Evolutionary conservation across 2,888 invertebrate genomes (phyloP).

Genomic region (Xanthia togata): DNA sequence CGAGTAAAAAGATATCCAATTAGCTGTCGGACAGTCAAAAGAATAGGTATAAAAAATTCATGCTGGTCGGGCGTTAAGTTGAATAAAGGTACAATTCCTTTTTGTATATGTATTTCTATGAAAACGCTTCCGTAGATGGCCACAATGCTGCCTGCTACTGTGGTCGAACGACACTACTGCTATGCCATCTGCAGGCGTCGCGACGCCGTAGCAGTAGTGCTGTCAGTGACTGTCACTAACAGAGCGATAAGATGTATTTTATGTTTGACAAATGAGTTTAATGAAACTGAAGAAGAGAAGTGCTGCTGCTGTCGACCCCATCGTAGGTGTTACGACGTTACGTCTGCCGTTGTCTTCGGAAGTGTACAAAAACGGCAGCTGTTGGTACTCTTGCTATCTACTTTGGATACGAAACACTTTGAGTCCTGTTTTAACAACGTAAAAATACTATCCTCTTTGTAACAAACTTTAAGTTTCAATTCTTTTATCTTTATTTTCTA

Average conservation of each 20-base stretch:
- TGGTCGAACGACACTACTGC: neutral
- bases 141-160: neutral
- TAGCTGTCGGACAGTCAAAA: conserved; percentile 64
- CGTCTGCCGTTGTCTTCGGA: neutral
- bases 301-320: too few relatives aligned
- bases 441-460: too few relatives aligned
- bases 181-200: too few relatives aligned
- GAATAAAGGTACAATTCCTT: neutral
- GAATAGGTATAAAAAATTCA: conserved; percentile 70
- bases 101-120: neutral
- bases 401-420: too few relatives aligned
- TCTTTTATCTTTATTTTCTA: too few relatives aligned
- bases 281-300: neutral
- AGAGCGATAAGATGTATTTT: too few relatives aligned
- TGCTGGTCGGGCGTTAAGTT: conserved; percentile 31
- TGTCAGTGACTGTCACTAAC: neutral
- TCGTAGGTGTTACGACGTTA: too few relatives aligned
- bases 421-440: too few relatives aligned
- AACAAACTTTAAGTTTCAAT: too few relatives aligned
- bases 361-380: too few relatives aligned
- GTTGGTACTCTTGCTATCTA: too few relatives aligned
- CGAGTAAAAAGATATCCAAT: conserved; percentile 71
- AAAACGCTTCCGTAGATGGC: neutral
- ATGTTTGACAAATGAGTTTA: neutral
- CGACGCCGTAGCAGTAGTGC: neutral